These are phyloP conservation scores for Ptychochromis oligacanthus DNA, from an alignment of 2,113 vertebrate species.

Conservation along the genomic window DNA sequence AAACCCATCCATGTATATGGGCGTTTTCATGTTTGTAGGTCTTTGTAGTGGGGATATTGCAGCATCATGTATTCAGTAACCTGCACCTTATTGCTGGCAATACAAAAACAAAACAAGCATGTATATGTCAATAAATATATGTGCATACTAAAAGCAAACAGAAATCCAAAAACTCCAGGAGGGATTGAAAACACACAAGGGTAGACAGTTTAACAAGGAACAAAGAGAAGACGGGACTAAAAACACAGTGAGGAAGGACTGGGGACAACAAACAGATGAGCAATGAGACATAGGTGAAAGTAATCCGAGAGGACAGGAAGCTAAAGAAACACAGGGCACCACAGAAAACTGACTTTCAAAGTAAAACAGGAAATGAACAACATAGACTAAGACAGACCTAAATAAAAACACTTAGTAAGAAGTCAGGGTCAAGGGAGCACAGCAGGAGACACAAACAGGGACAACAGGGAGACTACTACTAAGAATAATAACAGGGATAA, in stretches of 20 bases:
- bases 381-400: too few relatives aligned
- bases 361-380: too few relatives aligned
- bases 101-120: not conserved
- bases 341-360: too few relatives aligned
- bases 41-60: not conserved
- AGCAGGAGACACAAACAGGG: too few relatives aligned
- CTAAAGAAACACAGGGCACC: not conserved
- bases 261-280: not conserved
- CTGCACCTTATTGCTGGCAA: not conserved
- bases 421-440: too few relatives aligned
- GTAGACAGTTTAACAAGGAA: not conserved
- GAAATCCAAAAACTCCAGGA: not conserved
- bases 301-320: not conserved
- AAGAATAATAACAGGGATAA: too few relatives aligned
- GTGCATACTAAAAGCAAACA: not conserved
- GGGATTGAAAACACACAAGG: not conserved
- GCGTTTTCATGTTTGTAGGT: not conserved
- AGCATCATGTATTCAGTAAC: not conserved
- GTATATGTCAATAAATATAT: not conserved
- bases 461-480: too few relatives aligned
- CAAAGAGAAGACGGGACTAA: fast-evolving
- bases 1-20: not conserved
- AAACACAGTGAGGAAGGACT: not conserved
- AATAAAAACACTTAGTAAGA: too few relatives aligned
- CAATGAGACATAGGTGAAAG: not conserved